These are phyloP conservation scores for Epinotia demarniana DNA, from an alignment of 2,888 invertebrate species.

Conservation along the genomic window DNA sequence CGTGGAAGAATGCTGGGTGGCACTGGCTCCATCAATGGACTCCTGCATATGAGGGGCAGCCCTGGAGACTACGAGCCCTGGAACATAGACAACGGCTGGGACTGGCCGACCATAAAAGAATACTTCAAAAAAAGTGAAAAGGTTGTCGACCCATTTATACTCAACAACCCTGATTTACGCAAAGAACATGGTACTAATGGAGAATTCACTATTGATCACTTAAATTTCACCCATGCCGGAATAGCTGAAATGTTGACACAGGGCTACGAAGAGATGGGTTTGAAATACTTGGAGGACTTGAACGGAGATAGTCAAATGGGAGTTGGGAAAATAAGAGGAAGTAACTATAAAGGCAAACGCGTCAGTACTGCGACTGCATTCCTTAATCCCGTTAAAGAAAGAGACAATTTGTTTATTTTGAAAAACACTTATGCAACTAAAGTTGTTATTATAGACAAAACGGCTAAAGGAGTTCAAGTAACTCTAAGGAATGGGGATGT, in stretches of 20 bases:
- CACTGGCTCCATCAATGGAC: conserved; percentile 75
- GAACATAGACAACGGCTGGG: conserved; percentile 75
- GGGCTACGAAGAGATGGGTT: conserved; percentile 80
- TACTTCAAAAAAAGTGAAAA: conserved; percentile 78
- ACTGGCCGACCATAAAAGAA: conserved; percentile 69
- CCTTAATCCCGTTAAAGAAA: conserved; percentile 62
- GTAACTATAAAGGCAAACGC: conserved; percentile 78
- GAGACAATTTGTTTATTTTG: conserved; percentile 69
- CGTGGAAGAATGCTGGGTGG: conserved; percentile 75
- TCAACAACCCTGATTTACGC: conserved; percentile 65
- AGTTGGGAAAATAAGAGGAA: conserved; percentile 81
- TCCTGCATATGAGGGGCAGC: conserved; percentile 74
- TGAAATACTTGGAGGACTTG: conserved; percentile 72
- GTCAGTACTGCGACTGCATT: conserved; percentile 84
- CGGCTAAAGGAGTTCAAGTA: conserved; percentile 65
- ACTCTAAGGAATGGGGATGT: conserved; percentile 58
- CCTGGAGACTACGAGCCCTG: conserved; percentile 71
- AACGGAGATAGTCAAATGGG: conserved; percentile 81
- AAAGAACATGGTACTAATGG: conserved; percentile 79
- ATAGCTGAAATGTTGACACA: conserved; percentile 65
- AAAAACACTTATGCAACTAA: conserved; percentile 65
- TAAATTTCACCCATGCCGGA: conserved; percentile 72
- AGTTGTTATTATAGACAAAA: conserved; percentile 58
- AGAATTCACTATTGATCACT: conserved; percentile 78
- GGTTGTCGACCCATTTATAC: conserved; percentile 70